Conservation (phyloP, 2,888 invertebrate genomes). For the Ceramica pisi region DNA sequence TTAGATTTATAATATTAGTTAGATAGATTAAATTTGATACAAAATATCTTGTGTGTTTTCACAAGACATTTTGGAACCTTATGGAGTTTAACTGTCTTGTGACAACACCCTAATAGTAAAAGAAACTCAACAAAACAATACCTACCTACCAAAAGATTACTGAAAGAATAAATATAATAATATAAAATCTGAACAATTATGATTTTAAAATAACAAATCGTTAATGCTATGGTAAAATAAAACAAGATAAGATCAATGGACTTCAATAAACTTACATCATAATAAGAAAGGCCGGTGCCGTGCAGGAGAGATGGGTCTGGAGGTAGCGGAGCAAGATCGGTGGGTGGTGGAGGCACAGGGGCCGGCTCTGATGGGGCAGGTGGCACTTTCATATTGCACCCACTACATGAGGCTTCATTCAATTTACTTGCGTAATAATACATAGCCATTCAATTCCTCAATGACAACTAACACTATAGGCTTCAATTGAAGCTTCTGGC, state of each 20-base stretch:
- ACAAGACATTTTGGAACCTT: too few species aligned
- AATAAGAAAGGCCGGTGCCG: conserved; percentile 85
- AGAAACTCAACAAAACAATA: background rate
- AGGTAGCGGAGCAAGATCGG: conserved; percentile 81
- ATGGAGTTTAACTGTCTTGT: too few species aligned
- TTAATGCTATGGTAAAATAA: background rate
- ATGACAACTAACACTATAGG: conserved; percentile 70
- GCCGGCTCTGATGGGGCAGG: conserved; percentile 81
- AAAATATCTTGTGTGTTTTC: too few species aligned
- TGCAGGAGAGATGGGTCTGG: conserved; percentile 81
- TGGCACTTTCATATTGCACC: conserved; percentile 87
- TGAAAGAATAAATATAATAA: background rate
- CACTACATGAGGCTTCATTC: conserved; percentile 92
- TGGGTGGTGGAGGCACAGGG: conserved; percentile 79
- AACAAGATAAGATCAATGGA: background rate
- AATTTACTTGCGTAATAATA: conserved; percentile 93
- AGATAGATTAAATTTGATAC: too few species aligned
- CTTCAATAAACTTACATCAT: conserved; percentile 81
- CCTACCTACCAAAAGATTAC: background rate
- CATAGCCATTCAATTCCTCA: conserved; percentile 91
- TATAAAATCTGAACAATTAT: background rate
- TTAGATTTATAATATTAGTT: too few species aligned
- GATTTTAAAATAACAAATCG: conserved; percentile 1
- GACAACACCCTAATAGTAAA: background rate
- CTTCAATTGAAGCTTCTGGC: conserved; percentile 72